Evolutionary conservation across 1,140 invertebrate genomes (phyloP).

Genomic region (Lethrus apterus): DNA sequence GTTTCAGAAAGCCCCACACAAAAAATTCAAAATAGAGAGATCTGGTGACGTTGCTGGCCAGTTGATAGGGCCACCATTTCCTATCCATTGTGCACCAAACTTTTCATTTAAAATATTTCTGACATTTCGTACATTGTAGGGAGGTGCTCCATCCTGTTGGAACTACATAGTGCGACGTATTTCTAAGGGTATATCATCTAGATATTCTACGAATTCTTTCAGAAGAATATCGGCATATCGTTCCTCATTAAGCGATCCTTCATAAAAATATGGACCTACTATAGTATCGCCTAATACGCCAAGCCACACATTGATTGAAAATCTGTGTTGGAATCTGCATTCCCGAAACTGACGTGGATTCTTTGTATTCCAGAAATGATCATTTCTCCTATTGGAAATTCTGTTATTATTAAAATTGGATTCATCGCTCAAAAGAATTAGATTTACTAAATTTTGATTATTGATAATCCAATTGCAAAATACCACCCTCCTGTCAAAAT

Average conservation of each 20-base stretch:
- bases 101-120: neutral
- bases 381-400: too few relatives aligned
- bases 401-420: constrained; percentile 8
- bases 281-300: neutral
- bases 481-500: constrained; percentile 10
- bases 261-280: constrained; percentile 2
- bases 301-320: constrained; percentile 5
- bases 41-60: too few relatives aligned
- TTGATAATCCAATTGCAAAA: constrained; percentile 11
- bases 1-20: too few relatives aligned
- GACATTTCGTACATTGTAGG: neutral
- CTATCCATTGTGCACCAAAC: too few relatives aligned
- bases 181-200: constrained; percentile 6
- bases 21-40: too few relatives aligned
- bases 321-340: too few relatives aligned
- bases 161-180: too few relatives aligned
- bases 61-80: too few relatives aligned
- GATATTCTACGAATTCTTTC: constrained; percentile 2
- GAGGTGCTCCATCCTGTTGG: too few relatives aligned
- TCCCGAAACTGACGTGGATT: too few relatives aligned
- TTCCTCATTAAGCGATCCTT: constrained; percentile 10
- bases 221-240: constrained; percentile 10
- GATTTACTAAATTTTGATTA: constrained; percentile 13
- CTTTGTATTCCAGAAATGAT: constrained; percentile 10
- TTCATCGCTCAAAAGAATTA: constrained; percentile 15